Evolutionary conservation across 2,113 vertebrate genomes (phyloP).

Genomic region (Hippocampus mohnikei): DNA sequence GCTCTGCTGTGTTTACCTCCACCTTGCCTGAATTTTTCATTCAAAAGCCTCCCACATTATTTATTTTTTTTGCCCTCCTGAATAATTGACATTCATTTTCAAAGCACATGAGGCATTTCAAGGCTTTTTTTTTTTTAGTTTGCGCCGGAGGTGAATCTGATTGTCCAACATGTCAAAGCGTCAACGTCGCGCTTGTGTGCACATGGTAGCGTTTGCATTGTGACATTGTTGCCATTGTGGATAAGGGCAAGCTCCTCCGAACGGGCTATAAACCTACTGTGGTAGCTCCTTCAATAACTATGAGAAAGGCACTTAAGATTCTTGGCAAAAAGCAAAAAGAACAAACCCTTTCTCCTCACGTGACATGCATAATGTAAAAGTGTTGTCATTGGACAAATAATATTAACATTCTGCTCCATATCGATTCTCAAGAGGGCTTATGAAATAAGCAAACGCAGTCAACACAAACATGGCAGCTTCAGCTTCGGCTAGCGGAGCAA

Average conservation of each 20-base stretch:
- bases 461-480: neutral
- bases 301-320: neutral
- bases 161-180: slow-evolving; percentile 46
- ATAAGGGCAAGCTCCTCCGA: slow-evolving; percentile 25
- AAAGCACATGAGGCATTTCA: slow-evolving; percentile 33
- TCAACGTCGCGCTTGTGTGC: slow-evolving; percentile 47
- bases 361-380: neutral
- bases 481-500: neutral
- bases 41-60: slow-evolving; percentile 35
- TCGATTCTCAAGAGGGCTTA: neutral
- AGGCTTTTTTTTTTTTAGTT: slow-evolving; percentile 26
- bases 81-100: slow-evolving; percentile 62
- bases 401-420: neutral
- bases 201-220: neutral
- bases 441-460: neutral
- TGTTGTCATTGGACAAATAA: neutral
- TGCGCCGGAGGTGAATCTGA: slow-evolving; percentile 53
- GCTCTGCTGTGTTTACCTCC: slow-evolving; percentile 20
- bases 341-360: neutral
- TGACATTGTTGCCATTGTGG: slow-evolving; percentile 15
- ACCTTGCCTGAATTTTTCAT: slow-evolving; percentile 47
- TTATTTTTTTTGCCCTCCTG: slow-evolving; percentile 45
- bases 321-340: neutral
- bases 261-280: slow-evolving; percentile 28
- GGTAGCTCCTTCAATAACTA: neutral